Conservation (phyloP, 2,797 vertebrate genomes). For the Spatula clypeata region DNA sequence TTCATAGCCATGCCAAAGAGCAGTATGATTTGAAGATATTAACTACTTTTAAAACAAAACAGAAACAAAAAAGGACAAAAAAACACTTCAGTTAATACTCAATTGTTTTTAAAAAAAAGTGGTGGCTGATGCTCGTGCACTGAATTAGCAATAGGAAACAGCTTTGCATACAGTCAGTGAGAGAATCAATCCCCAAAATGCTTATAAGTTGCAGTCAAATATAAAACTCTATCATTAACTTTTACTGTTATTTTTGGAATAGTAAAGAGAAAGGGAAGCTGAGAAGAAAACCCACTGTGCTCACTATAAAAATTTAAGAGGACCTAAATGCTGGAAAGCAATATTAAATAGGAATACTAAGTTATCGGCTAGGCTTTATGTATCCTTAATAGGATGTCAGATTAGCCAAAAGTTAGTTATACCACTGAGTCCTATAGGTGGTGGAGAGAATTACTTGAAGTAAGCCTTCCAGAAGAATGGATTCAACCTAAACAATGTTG, state of each 20-base stretch:
- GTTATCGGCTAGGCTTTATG: neutral
- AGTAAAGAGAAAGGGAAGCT: neutral
- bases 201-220: neutral
- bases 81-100: neutral
- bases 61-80: too few relatives aligned
- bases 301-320: neutral
- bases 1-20: neutral
- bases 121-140: neutral
- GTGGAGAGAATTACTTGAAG: neutral
- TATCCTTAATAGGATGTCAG: neutral
- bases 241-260: neutral
- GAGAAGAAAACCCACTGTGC: neutral
- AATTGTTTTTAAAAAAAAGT: neutral
- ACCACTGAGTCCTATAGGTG: neutral
- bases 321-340: neutral
- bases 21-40: neutral
- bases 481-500: neutral
- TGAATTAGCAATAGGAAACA: neutral
- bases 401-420: neutral
- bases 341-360: neutral
- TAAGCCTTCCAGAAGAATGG: neutral
- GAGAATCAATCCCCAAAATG: neutral
- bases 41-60: neutral
- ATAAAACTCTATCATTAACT: neutral
- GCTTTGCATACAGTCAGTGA: neutral